Base-by-base conservation (phyloP, 2,113 vertebrate species). In the Sander vitreus region DNA sequence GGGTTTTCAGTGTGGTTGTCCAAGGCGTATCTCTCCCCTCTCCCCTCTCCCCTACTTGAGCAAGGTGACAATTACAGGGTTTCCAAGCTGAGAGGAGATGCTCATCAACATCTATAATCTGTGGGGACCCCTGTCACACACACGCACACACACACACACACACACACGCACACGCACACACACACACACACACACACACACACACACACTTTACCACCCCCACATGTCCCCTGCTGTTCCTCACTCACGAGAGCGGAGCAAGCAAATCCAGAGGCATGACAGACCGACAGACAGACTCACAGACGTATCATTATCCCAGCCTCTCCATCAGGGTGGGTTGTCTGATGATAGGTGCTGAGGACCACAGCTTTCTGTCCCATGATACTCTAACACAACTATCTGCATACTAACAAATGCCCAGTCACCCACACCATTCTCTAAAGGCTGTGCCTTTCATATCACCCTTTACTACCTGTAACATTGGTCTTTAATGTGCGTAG, bases 71-170 rank as follows among this genome's bases (percentile, higher is more conserved):
- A 94, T 94, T 93, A 94, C 84, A 92, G 85, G 86, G 81, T 93
- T 83, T 89, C 81, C 85, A 86, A 89, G 84, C 84, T 87, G 89
- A 94, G 86, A 89, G 85, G 84, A 91, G 90, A 90, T 54, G 76
- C 90, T 93, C 92, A 93, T 94, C 92, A 92, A 91, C 90, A 88
- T 92, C 81, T 90, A 91, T 94, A 93, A 94, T 94, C 93, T 93
- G 87, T 76, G 76, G 90, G 91, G 90, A 93, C 91, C 89, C 87
- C 77, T 91, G 88, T 93, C 89, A 84, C 87, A 67, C 68, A 64
- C 68, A 69, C 48, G 48, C 72, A 72, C 53, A 76, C 59, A 65
- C 39, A 63, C 48, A 70, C 65, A 65, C 33, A 48, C 63, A 63
- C 62, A 70, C 76, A 39, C 60, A 36, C 69, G 70, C 68, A 62